A percentile compares a stretch with the other conserved stretches of the same genome.
phyloP scores from a whole-genome alignment of 1,140 invertebrate genomes.

The Pachypeltis micranthus region DNA sequence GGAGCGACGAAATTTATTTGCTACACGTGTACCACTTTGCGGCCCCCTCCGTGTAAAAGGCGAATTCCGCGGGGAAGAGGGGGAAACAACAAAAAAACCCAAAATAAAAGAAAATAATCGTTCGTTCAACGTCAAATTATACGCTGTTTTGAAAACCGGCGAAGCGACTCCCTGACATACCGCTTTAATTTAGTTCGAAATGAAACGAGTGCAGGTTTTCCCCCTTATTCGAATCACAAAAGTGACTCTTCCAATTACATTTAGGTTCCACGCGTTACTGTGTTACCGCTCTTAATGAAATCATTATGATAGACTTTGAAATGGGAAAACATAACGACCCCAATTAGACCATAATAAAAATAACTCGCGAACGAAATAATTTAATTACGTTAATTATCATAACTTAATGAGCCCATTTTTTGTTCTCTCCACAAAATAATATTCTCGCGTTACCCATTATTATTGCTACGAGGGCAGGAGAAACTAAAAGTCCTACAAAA shows the following conservation, averaged over 20 bases:
- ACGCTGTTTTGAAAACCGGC: neutral
- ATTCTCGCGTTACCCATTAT: too few relatives aligned
- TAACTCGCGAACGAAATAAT: too few relatives aligned
- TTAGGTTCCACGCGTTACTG: too few relatives aligned
- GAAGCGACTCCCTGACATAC: neutral
- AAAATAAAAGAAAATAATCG: neutral
- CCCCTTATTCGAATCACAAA: neutral
- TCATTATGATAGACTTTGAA: neutral
- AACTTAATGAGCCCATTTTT: too few relatives aligned
- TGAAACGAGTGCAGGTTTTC: neutral
- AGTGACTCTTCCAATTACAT: constrained; percentile 3
- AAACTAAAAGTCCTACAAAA: too few relatives aligned
- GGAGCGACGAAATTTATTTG: neutral
- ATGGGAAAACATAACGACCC: too few relatives aligned
- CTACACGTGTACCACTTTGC: constrained; percentile 1
- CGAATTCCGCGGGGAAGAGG: neutral
- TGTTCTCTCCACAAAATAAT: too few relatives aligned
- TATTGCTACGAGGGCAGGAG: too few relatives aligned
- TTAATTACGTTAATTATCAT: too few relatives aligned
- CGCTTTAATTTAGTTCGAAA: constrained; percentile 1
- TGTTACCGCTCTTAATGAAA: too few relatives aligned
- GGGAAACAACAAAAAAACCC: too few relatives aligned
- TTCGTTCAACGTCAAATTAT: constrained; percentile 1
- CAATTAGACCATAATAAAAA: too few relatives aligned
- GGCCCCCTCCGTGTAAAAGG: neutral